Conservation (phyloP, 2,888 invertebrate genomes). For the Steromphala cineraria region DNA sequence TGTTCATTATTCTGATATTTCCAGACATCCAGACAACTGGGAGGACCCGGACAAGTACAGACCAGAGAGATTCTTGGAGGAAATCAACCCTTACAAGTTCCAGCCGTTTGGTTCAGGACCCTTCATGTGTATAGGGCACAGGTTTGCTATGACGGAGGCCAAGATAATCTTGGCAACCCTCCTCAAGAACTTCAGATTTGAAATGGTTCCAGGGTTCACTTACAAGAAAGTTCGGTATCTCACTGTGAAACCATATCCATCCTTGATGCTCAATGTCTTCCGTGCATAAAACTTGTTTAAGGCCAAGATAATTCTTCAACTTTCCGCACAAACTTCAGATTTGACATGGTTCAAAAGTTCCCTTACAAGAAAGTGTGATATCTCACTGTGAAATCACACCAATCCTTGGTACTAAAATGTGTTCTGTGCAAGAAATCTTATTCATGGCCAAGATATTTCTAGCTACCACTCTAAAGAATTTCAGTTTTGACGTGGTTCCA, state of each 20-base stretch:
- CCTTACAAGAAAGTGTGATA: conserved; percentile 44
- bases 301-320: conserved; percentile 57
- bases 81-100: conserved; percentile 45
- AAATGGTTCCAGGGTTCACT: conserved; percentile 48
- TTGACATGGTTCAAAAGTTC: conserved; percentile 51
- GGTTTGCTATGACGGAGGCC: conserved; percentile 67
- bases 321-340: conserved; percentile 53
- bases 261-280: conserved; percentile 33
- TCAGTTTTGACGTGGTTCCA: conserved; percentile 53
- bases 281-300: conserved; percentile 36
- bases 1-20: conserved; percentile 9
- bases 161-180: conserved; percentile 55
- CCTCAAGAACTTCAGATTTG: conserved; percentile 53
- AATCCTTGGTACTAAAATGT: conserved; percentile 42
- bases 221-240: conserved; percentile 47
- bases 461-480: conserved; percentile 50
- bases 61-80: conserved; percentile 61
- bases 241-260: conserved; percentile 59
- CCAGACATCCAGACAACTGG: conserved; percentile 59
- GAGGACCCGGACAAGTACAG: conserved; percentile 57
- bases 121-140: conserved; percentile 70
- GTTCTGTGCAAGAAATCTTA: not conserved
- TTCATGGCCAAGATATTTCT: conserved; percentile 62
- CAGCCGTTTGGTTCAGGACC: conserved; percentile 67
- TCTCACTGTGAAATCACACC: conserved; percentile 58